These are phyloP conservation scores for Epiblema foenella DNA, from an alignment of 2,888 invertebrate species.

Conservation along the genomic window DNA sequence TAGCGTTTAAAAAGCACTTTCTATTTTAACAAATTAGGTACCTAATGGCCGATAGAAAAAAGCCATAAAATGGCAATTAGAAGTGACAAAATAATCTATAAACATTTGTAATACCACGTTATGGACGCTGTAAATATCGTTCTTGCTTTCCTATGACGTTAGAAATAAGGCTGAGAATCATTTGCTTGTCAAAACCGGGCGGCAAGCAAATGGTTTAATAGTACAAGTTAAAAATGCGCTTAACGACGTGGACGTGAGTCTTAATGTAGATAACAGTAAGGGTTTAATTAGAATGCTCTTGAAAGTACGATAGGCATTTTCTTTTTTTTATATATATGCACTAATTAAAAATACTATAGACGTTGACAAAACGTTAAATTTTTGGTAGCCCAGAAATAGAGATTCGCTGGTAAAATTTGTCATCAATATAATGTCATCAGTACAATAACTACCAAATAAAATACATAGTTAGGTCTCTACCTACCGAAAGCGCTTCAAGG, in stretches of 20 bases:
- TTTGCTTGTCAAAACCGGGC: constrained; percentile 6
- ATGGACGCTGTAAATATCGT: not conserved
- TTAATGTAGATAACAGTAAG: not conserved
- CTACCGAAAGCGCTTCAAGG: too few relatives aligned
- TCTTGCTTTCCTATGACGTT: not conserved
- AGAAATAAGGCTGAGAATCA: not conserved
- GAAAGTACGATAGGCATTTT: too few relatives aligned
- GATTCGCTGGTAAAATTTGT: too few relatives aligned
- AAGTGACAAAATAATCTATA: constrained; percentile 57
- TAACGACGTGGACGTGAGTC: not conserved
- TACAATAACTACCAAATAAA: too few relatives aligned
- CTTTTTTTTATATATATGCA: too few relatives aligned
- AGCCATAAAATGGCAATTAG: constrained; percentile 50
- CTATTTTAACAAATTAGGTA: constrained; percentile 50
- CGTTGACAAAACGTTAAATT: too few relatives aligned
- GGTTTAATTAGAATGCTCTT: not conserved
- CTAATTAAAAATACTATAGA: too few relatives aligned
- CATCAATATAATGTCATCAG: too few relatives aligned
- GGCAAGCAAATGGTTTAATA: constrained; percentile 2
- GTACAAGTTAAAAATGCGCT: constrained; percentile 20
- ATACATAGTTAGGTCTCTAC: too few relatives aligned
- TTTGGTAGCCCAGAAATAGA: too few relatives aligned
- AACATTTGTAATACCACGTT: constrained; percentile 47
- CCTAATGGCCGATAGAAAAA: constrained; percentile 47
- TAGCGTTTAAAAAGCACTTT: constrained; percentile 47